phyloP scores from a whole-genome alignment of 2,113 vertebrate genomes.

The Amphilophus citrinellus region DNA sequence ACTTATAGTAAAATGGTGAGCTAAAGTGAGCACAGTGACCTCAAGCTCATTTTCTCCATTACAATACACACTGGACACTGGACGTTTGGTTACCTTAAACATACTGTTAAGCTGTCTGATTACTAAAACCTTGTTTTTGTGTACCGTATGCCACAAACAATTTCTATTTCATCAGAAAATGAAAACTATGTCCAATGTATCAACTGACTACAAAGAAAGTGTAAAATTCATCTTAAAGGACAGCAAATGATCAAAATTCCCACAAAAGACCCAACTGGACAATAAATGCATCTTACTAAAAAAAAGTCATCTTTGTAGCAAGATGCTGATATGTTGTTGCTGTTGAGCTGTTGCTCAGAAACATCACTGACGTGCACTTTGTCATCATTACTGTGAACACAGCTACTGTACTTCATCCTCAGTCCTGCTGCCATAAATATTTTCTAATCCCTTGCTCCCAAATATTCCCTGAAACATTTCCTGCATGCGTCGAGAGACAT shows the following conservation, averaged over 20 bases:
- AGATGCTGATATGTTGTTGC: not conserved
- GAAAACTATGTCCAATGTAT: not conserved
- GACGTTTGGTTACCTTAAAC: not conserved
- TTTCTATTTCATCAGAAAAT: not conserved
- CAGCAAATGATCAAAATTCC: not conserved
- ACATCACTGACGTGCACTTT: not conserved
- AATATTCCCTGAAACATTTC: not conserved
- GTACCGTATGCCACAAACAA: not conserved
- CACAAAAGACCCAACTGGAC: not conserved
- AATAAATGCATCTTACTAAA: not conserved
- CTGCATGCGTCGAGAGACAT: not conserved
- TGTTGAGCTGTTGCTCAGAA: not conserved
- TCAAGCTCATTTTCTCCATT: conserved; percentile 1
- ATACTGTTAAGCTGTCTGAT: not conserved
- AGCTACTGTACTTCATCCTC: not conserved
- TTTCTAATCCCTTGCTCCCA: not conserved
- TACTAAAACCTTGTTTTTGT: not conserved
- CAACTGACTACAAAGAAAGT: not conserved
- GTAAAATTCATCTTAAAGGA: not conserved
- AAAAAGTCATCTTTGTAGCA: not conserved
- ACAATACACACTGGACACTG: not conserved
- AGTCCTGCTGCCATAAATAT: not conserved
- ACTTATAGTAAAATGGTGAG: conserved; percentile 26
- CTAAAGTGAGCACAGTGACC: conserved; percentile 31
- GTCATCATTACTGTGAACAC: not conserved